Percentiles rank a stretch among this genome's conserved stretches.
Evolutionary conservation across 2,113 vertebrate species (phyloP).

Genomic region (Orycteropus afer): DNA sequence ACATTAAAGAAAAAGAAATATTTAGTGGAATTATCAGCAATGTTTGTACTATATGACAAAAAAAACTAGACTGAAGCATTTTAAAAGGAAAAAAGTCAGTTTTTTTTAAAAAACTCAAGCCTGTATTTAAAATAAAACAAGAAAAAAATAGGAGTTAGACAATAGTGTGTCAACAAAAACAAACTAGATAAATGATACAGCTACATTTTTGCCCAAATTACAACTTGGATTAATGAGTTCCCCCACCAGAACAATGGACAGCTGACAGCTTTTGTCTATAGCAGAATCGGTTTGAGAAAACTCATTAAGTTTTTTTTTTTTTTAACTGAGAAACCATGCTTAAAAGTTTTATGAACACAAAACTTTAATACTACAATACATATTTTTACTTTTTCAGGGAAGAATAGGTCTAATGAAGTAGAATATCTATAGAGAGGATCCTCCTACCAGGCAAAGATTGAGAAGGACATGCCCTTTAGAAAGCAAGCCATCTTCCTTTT

Average conservation of each 20-base stretch:
- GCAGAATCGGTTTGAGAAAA: conserved; percentile 29
- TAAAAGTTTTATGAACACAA: conserved; percentile 5
- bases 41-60: background rate
- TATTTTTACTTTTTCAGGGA: background rate
- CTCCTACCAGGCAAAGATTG: background rate
- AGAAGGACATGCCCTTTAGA: background rate
- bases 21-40: background rate
- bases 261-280: background rate
- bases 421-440: background rate
- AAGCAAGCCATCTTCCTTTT: background rate
- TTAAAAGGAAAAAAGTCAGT: background rate
- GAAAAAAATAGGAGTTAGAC: background rate
- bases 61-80: background rate
- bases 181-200: background rate
- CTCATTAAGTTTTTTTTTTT: background rate
- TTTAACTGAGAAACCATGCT: conserved; percentile 16
- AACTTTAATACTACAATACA: background rate
- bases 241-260: background rate
- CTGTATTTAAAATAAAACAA: conserved; percentile 30
- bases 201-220: background rate
- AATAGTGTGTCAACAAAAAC: background rate
- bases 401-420: background rate
- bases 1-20: background rate
- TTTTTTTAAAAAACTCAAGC: background rate
- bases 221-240: background rate